phyloP scores from a whole-genome alignment of 2,797 vertebrate genomes.

The Prunella strophiata region DNA sequence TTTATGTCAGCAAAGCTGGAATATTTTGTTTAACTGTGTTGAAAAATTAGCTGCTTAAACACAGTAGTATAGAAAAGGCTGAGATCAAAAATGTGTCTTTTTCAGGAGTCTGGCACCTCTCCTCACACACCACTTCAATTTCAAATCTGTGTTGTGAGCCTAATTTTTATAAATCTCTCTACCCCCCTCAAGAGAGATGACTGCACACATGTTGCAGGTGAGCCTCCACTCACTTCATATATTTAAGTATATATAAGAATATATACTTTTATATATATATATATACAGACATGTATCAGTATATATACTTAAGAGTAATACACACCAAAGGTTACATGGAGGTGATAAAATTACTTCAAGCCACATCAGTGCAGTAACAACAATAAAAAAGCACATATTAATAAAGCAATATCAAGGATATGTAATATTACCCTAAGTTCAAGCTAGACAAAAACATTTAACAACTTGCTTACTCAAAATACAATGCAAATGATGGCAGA shows the following conservation, averaged over 20 bases:
- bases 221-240: background rate
- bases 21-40: background rate
- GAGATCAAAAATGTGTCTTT: background rate
- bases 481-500: background rate
- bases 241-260: background rate
- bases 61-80: background rate
- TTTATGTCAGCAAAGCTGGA: background rate
- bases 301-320: background rate
- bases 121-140: background rate
- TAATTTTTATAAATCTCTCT: background rate
- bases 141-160: background rate
- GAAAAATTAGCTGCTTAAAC: background rate
- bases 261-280: background rate
- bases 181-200: background rate
- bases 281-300: background rate
- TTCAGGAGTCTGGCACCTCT: background rate
- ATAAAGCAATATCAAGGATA: background rate
- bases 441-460: background rate
- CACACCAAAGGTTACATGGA: background rate
- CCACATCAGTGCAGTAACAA: background rate
- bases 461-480: conserved; percentile 1
- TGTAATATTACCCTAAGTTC: background rate
- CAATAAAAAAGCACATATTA: background rate
- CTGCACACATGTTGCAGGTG: background rate
- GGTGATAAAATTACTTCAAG: background rate